These are phyloP conservation scores for Drosophila subpulchrella DNA, from an alignment of 1,140 invertebrate species.

Conservation along the genomic window DNA sequence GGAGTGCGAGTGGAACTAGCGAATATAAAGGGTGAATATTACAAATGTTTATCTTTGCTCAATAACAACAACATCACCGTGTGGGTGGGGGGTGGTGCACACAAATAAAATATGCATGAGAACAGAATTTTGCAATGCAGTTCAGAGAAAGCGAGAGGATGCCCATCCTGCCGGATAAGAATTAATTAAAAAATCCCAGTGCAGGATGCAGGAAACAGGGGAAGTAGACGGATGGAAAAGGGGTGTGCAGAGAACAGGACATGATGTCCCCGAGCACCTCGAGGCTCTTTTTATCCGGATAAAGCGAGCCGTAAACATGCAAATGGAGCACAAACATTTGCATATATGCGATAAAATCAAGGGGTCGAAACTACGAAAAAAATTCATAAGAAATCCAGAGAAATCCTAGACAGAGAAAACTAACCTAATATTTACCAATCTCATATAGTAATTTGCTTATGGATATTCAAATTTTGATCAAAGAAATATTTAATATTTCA, in stretches of 20 bases:
- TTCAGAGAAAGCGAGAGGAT: not conserved
- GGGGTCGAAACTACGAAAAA: slow-evolving; percentile 17
- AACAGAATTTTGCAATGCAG: slow-evolving; percentile 27
- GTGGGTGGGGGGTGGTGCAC: slow-evolving; percentile 5
- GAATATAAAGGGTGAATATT: slow-evolving; percentile 46
- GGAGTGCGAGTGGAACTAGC: slow-evolving; percentile 2
- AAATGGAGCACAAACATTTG: slow-evolving; percentile 46
- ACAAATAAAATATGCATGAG: slow-evolving; percentile 38
- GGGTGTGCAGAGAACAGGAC: slow-evolving; percentile 1
- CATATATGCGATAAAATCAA: slow-evolving; percentile 40
- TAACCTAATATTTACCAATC: not conserved
- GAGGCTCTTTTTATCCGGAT: slow-evolving; percentile 14
- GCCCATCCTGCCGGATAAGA: slow-evolving; percentile 37
- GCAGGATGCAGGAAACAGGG: slow-evolving; percentile 22
- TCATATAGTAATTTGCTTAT: not conserved
- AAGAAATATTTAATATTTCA: too few relatives aligned
- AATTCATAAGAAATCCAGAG: not conserved
- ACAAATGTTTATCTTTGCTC: slow-evolving; percentile 69
- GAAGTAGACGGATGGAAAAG: not conserved
- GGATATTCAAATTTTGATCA: too few relatives aligned
- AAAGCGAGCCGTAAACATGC: slow-evolving; percentile 43
- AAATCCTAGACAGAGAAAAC: slow-evolving; percentile 1
- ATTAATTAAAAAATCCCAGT: slow-evolving; percentile 47
- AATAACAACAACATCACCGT: slow-evolving; percentile 34
- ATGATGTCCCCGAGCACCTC: slow-evolving; percentile 42